Conservation (phyloP, 1,140 invertebrate species). For the Eriosoma lanigerum region DNA sequence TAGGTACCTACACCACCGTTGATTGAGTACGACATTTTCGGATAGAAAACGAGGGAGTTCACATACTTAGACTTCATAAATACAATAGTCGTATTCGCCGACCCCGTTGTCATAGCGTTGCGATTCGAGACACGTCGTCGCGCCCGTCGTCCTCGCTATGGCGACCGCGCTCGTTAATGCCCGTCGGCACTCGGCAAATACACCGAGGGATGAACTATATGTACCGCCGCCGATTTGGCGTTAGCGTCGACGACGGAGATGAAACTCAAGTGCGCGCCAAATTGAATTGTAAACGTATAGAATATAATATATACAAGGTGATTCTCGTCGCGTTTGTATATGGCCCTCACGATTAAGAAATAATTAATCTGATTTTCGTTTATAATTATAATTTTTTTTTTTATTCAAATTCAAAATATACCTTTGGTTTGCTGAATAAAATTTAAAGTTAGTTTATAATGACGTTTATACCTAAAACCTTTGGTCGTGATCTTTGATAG, state of each 20-base stretch:
- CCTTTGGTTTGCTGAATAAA: no score
- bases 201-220: not conserved
- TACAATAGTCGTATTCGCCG: not conserved
- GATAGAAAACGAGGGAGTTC: no score
- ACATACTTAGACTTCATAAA: no score
- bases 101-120: not conserved
- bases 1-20: no score
- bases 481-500: no score
- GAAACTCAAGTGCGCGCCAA: not conserved
- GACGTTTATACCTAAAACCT: no score
- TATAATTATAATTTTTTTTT: no score
- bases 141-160: not conserved
- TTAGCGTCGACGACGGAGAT: not conserved
- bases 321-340: not conserved
- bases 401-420: no score
- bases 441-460: no score
- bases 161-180: conserved; percentile 15
- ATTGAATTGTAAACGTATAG: not conserved
- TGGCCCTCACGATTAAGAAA: no score
- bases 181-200: not conserved
- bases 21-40: no score
- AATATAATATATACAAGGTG: not conserved
- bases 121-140: conserved; percentile 25
- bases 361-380: no score
- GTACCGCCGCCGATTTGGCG: not conserved